Base-by-base conservation (phyloP, 2,113 vertebrate genomes). In the Polyodon spathula region DNA sequence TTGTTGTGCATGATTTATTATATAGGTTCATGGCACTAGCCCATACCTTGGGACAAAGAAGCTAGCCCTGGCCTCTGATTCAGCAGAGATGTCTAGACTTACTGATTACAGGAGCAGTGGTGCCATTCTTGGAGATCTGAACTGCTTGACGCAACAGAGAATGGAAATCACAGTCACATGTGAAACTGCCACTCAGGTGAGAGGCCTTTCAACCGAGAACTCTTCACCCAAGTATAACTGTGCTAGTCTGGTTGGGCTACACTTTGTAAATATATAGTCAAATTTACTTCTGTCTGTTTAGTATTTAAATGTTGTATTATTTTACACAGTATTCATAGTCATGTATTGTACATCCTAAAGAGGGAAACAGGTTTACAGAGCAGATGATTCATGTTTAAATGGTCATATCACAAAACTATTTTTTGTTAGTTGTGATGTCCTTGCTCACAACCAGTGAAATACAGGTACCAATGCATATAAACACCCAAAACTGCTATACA, bases 101-200 rank as follows among this genome's bases (percentile, higher is more conserved):
- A 68, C 53, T 43, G 68, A 74, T 39, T 84, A 75, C 59, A 0
- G 63, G 38, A 40, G 70, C 68, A 77, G 65, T 10, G 76, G 73
- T 2, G 69, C 70, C 66, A 72, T 68, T 63, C 70, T 74, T 68
- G 76, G 68, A 67, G 83, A 85, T 48, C 1, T 84, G 54, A 85
- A 81, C 61, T 79, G 68, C 10, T 58, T 83, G 60, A 71, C 63
- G 4, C 66, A 77, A 40, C 15, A 76, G 62, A 71, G 67, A 53
- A 77, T 74, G 67, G 66, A 76, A 62, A 73, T 66, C 37, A 66
- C 65, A 43, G 65, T 75, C 57, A 73, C 53, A 52, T 76, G 66
- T 53, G 57, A 73, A 72, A 82, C 75, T 16, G 68, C 76, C 52
- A 79, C 67, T 4, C 76, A 82, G 63, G 69, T 80, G 38, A 70